phyloP scores from a whole-genome alignment of 2,797 vertebrate species.

The Pseudotriccus pelzelni region DNA sequence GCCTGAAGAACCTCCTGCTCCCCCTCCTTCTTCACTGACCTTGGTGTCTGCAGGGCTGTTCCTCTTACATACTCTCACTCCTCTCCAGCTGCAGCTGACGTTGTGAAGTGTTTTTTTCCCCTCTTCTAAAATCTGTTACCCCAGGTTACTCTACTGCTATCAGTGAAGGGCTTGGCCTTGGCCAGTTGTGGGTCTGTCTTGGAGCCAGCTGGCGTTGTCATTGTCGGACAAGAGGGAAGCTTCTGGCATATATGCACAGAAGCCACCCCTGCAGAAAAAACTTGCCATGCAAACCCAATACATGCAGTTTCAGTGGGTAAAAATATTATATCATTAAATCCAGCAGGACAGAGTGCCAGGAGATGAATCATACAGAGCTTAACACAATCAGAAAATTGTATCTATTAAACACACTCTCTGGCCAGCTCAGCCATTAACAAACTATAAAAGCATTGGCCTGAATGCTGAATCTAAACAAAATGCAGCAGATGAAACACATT shows the following conservation, averaged over 20 bases:
- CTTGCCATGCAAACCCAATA: background rate
- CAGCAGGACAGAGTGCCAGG: background rate
- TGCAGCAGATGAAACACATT: background rate
- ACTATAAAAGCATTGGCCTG: background rate
- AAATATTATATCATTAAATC: constrained; percentile 12
- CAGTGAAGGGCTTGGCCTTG: background rate
- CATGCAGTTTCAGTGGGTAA: background rate
- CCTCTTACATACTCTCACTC: background rate
- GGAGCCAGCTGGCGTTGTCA: background rate
- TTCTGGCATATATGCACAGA: background rate
- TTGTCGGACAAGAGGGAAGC: accelerated
- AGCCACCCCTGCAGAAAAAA: background rate
- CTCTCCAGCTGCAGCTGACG: background rate
- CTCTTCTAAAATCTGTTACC: background rate
- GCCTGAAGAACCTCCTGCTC: background rate
- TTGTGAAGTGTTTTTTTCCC: background rate
- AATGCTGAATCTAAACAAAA: background rate
- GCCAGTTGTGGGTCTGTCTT: background rate
- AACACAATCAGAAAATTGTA: constrained; percentile 10
- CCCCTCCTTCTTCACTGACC: accelerated
- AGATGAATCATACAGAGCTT: background rate
- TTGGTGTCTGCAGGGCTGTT: background rate
- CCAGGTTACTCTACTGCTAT: accelerated
- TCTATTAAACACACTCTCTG: background rate
- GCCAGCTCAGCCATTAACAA: background rate